A percentile compares a stretch with the other conserved stretches of the same genome.
These are phyloP conservation scores for Corydoras sp. DNA, from an alignment of 2,113 vertebrate species.

Conservation along the genomic window DNA sequence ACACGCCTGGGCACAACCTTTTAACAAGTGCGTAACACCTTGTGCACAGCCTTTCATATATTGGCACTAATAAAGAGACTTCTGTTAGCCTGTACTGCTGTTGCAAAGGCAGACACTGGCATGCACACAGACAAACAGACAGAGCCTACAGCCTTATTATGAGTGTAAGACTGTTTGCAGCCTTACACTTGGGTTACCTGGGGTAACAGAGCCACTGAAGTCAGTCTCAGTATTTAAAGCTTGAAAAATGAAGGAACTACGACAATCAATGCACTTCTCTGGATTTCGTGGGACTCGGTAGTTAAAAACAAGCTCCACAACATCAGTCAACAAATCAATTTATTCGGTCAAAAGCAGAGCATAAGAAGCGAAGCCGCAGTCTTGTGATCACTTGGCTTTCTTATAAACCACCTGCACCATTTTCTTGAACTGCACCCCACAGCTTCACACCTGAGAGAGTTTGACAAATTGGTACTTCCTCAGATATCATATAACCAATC, in stretches of 20 bases:
- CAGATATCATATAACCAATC: conserved; percentile 7
- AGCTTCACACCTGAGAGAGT: conserved; percentile 5
- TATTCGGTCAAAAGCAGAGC: neutral
- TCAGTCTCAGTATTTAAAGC: too few relatives aligned
- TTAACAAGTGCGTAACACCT: conserved; percentile 20
- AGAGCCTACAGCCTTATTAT: too few relatives aligned
- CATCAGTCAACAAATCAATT: neutral
- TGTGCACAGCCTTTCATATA: conserved; percentile 15
- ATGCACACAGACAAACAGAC: conserved; percentile 3
- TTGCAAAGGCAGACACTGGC: conserved; percentile 22
- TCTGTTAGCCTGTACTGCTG: conserved; percentile 29
- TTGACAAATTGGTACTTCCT: conserved; percentile 10
- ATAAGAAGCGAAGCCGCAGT: neutral
- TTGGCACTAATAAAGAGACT: conserved; percentile 18
- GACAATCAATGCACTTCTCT: too few relatives aligned
- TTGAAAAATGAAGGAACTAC: too few relatives aligned
- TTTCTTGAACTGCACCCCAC: conserved; percentile 5
- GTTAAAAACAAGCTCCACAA: neutral
- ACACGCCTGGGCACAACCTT: conserved; percentile 2
- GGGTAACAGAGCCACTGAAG: too few relatives aligned
- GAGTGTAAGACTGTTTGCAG: too few relatives aligned
- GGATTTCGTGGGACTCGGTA: neutral
- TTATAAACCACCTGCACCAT: neutral
- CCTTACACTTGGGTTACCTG: too few relatives aligned
- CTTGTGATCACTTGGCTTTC: conserved; percentile 1